Evolutionary conservation across 2,797 vertebrate genomes (phyloP), one percentile per base, ranked within the genome.

Genomic region (Momotus momota): DNA sequence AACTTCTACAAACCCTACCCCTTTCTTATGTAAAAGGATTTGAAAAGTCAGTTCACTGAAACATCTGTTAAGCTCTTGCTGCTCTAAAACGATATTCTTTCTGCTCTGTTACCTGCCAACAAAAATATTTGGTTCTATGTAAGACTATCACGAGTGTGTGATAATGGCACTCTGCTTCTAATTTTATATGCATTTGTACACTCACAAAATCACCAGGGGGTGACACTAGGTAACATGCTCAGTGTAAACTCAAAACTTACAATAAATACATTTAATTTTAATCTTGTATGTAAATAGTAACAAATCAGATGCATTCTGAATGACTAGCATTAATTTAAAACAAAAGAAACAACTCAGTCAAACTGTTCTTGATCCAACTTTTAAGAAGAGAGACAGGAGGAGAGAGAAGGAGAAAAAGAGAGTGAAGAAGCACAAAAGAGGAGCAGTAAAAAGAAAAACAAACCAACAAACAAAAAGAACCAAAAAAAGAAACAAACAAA

Each of bases 21-120:
- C 94, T 96, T 97, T 95, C 96, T 96, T 97, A 94, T 82, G 96
- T 75, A 87, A 96, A 97, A 97, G 52, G 91, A 96, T 97, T 98
- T 96, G 94, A 98, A 97, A 98, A 97, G 90, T 86, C 95, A 97
- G 98, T 97, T 98, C 93, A 92, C 96, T 96, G 97, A 98, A 98
- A 98, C 98, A 98, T 98, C 98, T 98, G 97, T 97, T 98, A 97
- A 98, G 97, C 96, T 97, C 98, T 97, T 94, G 97, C 96, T 97
- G 90, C 96, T 93, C 97, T 96, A 98, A 97, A 97, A 98, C 97
- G 95, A 97, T 97, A 97, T 72, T 97, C 97, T 97, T 97, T 96
- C 96, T 96, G 74, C 94, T 81, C 54, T 54, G 70, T 82, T 89
- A 93, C 84, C 92, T 96, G 98, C 98, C 98, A 98, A 98, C 81